Conservation (phyloP, 2,797 vertebrate genomes). For the Anguilla anguilla region DNA sequence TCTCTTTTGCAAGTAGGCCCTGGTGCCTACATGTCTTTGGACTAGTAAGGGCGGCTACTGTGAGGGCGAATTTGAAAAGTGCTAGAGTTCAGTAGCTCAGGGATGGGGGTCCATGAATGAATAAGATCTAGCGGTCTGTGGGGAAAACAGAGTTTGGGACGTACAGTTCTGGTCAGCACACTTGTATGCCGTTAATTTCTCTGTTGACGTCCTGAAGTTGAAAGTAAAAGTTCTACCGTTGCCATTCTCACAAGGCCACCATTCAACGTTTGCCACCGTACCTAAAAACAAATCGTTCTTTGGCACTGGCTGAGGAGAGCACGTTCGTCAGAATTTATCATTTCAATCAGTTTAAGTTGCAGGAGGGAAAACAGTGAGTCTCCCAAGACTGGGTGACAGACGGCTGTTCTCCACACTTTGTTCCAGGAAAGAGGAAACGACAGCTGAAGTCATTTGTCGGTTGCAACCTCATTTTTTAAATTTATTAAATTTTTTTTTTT, state of each 20-base stretch:
- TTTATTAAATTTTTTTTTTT: neutral
- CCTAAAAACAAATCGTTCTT: neutral
- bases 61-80: too few species aligned
- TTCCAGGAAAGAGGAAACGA: neutral
- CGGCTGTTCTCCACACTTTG: neutral
- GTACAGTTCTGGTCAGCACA: neutral
- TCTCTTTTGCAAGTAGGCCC: too few species aligned
- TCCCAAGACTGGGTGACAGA: neutral
- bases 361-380: neutral
- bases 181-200: neutral
- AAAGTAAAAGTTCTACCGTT: neutral
- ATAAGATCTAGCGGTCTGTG: neutral
- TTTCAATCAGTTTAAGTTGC: slow-evolving; percentile 10
- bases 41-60: too few species aligned
- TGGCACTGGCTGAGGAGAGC: neutral
- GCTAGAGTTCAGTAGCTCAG: neutral
- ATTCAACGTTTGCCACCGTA: neutral
- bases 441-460: slow-evolving; percentile 14
- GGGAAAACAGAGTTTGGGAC: neutral
- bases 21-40: too few species aligned
- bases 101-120: neutral
- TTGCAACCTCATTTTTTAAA: neutral
- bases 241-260: neutral
- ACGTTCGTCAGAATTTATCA: neutral
- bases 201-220: neutral